These are phyloP conservation scores for Sapayoa aenigma DNA, from an alignment of 2,113 vertebrate species.

Conservation along the genomic window DNA sequence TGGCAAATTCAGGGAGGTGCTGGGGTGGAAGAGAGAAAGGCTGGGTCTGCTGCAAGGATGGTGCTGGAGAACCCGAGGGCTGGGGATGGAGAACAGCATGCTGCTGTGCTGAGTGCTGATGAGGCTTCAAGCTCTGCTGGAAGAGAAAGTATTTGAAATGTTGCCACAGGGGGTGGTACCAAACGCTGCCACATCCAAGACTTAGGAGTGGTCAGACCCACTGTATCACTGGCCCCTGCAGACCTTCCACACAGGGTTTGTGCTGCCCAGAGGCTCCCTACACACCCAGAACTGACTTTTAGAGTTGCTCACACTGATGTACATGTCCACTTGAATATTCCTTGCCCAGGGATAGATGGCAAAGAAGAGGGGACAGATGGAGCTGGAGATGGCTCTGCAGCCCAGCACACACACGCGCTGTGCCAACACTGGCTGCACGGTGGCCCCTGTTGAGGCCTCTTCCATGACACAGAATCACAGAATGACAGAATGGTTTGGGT, in stretches of 20 bases:
- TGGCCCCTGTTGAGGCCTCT: neutral
- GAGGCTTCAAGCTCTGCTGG: neutral
- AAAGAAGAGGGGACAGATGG: neutral
- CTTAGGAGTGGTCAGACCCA: neutral
- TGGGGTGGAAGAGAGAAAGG: neutral
- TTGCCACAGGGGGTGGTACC: neutral
- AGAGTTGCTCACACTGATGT: no score
- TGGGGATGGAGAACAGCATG: neutral
- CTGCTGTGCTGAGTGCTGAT: neutral
- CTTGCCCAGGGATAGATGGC: no score
- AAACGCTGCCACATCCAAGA: neutral
- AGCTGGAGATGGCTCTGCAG: neutral
- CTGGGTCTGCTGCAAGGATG: neutral
- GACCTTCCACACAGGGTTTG: fast-evolving
- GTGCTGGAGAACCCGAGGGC: neutral
- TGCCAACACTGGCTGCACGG: neutral
- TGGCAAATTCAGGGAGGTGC: neutral
- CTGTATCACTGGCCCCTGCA: neutral
- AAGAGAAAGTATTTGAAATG: neutral
- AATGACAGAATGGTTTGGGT: neutral
- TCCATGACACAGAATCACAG: neutral
- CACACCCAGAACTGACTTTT: neutral
- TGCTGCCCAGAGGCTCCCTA: fast-evolving
- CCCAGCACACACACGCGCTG: fast-evolving
- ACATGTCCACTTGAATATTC: fast-evolving